Percentiles rank a stretch among this genome's conserved stretches.
phyloP scores from a whole-genome alignment of 2,113 vertebrate species.

The Oryzias javanicus region DNA sequence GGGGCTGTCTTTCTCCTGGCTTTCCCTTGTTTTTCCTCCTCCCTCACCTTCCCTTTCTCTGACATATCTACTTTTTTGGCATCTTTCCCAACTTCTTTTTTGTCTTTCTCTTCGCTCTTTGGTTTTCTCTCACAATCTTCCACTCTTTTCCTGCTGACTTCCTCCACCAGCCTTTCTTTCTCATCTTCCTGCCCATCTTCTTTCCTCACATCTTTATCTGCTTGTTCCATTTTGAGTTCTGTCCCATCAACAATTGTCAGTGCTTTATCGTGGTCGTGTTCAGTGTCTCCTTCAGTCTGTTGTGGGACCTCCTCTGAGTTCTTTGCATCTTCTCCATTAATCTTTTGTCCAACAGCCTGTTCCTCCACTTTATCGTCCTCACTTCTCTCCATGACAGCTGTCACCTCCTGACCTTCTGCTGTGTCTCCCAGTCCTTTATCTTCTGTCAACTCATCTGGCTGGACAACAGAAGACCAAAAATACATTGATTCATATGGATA shows the following conservation, averaged over 20 bases:
- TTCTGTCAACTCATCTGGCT: constrained; percentile 31
- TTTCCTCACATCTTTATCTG: constrained; percentile 18
- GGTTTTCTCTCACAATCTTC: constrained; percentile 22
- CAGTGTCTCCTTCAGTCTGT: constrained; percentile 12
- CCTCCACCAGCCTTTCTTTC: constrained; percentile 8
- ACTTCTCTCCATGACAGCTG: constrained; percentile 8
- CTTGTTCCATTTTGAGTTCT: constrained; percentile 3
- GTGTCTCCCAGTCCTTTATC: constrained; percentile 20
- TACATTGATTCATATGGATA: too few relatives aligned
- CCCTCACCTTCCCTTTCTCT: constrained; percentile 56
- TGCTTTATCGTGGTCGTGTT: constrained; percentile 29
- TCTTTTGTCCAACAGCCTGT: constrained; percentile 11
- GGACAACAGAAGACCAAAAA: constrained; percentile 3
- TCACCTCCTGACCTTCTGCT: constrained; percentile 24
- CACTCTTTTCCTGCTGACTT: constrained; percentile 16
- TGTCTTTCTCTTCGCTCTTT: constrained; percentile 1
- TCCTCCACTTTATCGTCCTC: constrained; percentile 13
- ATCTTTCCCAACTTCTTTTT: constrained; percentile 31
- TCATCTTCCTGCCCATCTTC: constrained; percentile 5
- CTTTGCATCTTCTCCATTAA: constrained; percentile 16
- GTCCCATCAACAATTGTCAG: constrained; percentile 2
- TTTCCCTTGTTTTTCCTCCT: constrained; percentile 63
- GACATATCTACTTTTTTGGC: constrained; percentile 29
- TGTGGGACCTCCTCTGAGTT: constrained; percentile 9
- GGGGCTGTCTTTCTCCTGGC: constrained; percentile 50